Conservation (phyloP, 2,113 vertebrate genomes). For the Apaloderma vittatum region DNA sequence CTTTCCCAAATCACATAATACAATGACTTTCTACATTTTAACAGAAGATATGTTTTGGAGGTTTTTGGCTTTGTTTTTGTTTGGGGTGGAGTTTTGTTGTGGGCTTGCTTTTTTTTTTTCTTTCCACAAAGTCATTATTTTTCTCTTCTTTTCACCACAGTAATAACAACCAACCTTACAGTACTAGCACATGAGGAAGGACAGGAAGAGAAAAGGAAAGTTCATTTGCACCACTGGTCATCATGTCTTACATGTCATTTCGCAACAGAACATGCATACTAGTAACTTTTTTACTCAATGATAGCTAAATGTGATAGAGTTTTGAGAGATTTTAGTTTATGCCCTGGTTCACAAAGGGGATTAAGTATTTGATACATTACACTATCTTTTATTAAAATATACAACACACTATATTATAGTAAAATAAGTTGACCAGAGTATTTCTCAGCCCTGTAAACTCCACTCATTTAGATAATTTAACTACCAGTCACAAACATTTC, state of each 20-base stretch:
- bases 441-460: not conserved
- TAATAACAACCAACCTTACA: not conserved
- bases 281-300: not conserved
- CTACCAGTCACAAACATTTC: not conserved
- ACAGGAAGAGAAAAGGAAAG: not conserved
- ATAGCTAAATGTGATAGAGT: not conserved
- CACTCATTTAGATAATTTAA: not conserved
- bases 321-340: not conserved
- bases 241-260: not conserved
- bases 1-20: not conserved
- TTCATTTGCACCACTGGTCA: not conserved
- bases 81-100: no score
- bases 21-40: not conserved
- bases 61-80: no score
- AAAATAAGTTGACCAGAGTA: not conserved
- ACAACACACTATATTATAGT: not conserved
- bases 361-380: not conserved
- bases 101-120: rapidly evolving
- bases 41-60: not conserved
- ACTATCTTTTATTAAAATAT: not conserved
- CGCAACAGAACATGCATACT: rapidly evolving
- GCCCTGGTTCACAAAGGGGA: not conserved
- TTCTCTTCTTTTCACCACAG: not conserved
- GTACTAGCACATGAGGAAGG: not conserved
- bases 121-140: rapidly evolving